Conservation (phyloP, 2,888 invertebrate genomes). For the Alentia gelatinosa region DNA sequence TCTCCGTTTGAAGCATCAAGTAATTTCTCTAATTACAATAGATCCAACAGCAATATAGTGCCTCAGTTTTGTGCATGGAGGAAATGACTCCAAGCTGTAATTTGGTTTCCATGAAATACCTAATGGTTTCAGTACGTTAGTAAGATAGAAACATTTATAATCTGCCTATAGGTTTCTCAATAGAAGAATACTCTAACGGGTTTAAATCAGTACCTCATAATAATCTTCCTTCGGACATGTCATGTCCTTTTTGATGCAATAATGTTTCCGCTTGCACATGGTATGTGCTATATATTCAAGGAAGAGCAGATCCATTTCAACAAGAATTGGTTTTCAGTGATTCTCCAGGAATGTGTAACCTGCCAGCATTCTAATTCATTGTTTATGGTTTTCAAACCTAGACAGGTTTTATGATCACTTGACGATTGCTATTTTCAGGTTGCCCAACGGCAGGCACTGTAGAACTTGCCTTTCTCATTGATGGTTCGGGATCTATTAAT, state of each 20-base stretch:
- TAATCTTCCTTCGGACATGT: too few species aligned
- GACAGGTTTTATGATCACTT: background rate
- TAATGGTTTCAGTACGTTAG: too few species aligned
- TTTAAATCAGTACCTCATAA: too few species aligned
- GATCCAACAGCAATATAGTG: too few species aligned
- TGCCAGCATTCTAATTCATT: background rate
- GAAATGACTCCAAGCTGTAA: too few species aligned
- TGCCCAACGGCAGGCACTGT: background rate
- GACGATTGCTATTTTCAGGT: background rate
- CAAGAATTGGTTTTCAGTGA: background rate
- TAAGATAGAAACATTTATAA: too few species aligned
- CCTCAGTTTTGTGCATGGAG: too few species aligned
- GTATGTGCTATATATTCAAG: background rate
- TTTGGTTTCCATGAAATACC: too few species aligned
- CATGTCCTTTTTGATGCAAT: background rate
- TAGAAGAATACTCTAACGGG: too few species aligned
- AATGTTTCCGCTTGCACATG: background rate
- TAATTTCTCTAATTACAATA: background rate
- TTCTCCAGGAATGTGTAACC: background rate
- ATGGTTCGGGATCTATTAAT: slow-evolving; percentile 35
- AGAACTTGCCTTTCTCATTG: slow-evolving; percentile 7
- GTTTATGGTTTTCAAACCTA: background rate
- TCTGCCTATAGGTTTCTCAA: too few species aligned
- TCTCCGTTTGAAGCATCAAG: background rate
- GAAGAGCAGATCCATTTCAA: background rate